Percentiles rank a stretch among this genome's conserved stretches.
Conservation (phyloP, 37 sponge, comb jelly and placozoan genomes). For the Haliclona indistincta region DNA sequence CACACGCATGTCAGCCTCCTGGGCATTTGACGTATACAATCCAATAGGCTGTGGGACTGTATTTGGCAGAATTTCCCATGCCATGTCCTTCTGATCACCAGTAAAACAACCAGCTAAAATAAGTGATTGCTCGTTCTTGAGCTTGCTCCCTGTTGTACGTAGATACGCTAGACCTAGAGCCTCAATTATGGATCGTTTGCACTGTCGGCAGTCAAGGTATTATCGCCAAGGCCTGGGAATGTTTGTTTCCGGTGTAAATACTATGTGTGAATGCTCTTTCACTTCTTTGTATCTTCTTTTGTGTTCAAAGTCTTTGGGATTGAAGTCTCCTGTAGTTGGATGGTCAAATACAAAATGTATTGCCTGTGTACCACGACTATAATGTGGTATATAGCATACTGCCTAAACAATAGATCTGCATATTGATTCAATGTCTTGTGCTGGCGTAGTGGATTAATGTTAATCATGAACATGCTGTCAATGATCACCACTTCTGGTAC, state of each 20-base stretch:
- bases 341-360: constrained; percentile 50
- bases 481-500: constrained; percentile 7
- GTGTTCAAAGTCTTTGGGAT: constrained; percentile 41
- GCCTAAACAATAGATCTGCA: constrained; percentile 22
- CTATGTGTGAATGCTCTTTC: not conserved
- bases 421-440: constrained; percentile 7
- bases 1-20: constrained; percentile 25
- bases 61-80: not conserved
- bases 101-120: constrained; percentile 13
- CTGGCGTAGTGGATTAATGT: constrained; percentile 20
- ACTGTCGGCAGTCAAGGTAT: constrained; percentile 25
- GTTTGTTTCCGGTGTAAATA: not conserved
- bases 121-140: not conserved
- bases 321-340: not conserved
- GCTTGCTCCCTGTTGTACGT: not conserved
- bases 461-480: constrained; percentile 51
- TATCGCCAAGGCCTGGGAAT: constrained; percentile 15
- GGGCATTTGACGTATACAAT: not conserved
- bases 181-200: constrained; percentile 14
- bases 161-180: constrained; percentile 4
- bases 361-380: constrained; percentile 6
- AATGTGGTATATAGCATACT: not conserved
- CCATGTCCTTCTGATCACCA: not conserved
- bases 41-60: not conserved
- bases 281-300: not conserved